Percentiles rank a stretch among this genome's conserved stretches.
Conservation (phyloP, 2,113 vertebrate genomes). For the Daubentonia madagascariensis region DNA sequence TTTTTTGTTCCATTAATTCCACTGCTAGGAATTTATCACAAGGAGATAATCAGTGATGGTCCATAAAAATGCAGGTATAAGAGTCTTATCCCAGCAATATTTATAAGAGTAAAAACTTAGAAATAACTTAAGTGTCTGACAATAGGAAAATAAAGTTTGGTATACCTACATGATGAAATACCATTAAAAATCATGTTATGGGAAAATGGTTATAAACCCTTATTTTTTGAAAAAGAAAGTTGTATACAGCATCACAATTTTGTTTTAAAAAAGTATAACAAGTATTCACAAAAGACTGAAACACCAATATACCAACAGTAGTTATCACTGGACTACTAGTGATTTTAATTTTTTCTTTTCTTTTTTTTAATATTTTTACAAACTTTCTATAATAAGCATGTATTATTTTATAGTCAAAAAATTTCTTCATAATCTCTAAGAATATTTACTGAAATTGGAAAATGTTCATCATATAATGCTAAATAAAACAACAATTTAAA, state of each 20-base stretch:
- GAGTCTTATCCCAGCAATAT: neutral
- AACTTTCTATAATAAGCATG: neutral
- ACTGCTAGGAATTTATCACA: conserved; percentile 8
- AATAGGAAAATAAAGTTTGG: neutral
- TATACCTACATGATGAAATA: neutral
- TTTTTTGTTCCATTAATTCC: neutral
- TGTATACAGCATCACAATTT: neutral
- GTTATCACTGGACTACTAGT: neutral
- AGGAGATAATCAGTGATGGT: neutral
- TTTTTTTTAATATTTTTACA: neutral
- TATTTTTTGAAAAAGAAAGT: neutral
- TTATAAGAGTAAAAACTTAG: neutral
- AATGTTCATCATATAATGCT: neutral
- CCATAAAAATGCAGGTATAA: neutral
- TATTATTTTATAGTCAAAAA: neutral
- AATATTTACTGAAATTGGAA: neutral
- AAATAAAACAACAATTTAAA: conserved; percentile 32
- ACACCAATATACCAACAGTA: neutral
- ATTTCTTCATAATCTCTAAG: neutral
- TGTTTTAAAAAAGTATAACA: neutral
- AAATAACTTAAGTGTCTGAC: neutral
- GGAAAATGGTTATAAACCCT: conserved; percentile 1
- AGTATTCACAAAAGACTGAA: neutral
- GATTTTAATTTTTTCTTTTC: neutral
- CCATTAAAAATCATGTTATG: neutral